phyloP scores from a whole-genome alignment of 2,113 vertebrate genomes.

The Urocolius indicus region DNA sequence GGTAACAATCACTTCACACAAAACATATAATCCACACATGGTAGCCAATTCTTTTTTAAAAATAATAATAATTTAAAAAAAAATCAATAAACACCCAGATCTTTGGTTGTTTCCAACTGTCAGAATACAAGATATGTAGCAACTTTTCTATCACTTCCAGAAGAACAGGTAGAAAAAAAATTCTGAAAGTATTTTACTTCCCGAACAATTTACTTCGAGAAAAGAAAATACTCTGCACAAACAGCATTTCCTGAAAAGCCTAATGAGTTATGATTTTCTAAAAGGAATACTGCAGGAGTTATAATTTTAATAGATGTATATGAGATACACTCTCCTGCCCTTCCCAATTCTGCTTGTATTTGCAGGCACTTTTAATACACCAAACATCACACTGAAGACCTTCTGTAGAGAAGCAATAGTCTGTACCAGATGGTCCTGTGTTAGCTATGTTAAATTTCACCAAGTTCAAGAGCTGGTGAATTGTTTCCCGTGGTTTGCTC shows the following conservation, averaged over 20 bases:
- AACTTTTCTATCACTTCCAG: not conserved
- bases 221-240: not conserved
- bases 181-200: not conserved
- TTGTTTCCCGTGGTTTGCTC: slow-evolving; percentile 56
- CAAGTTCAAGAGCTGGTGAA: slow-evolving; percentile 41
- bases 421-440: not conserved
- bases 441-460: slow-evolving; percentile 24
- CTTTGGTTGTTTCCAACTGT: not conserved
- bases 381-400: not conserved
- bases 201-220: not conserved
- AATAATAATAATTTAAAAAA: no score
- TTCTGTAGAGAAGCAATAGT: slow-evolving; percentile 21
- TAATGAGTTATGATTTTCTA: not conserved
- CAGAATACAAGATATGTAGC: not conserved
- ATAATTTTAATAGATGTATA: not conserved
- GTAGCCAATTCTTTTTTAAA: not conserved
- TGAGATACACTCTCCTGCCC: not conserved
- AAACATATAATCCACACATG: not conserved
- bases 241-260: not conserved
- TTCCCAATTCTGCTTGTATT: not conserved
- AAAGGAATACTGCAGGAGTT: not conserved
- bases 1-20: not conserved
- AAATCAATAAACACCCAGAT: not conserved
- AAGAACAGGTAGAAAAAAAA: not conserved
- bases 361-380: not conserved